These are phyloP conservation scores for Conger conger DNA, from an alignment of 2,113 vertebrate genomes.

Conservation along the genomic window DNA sequence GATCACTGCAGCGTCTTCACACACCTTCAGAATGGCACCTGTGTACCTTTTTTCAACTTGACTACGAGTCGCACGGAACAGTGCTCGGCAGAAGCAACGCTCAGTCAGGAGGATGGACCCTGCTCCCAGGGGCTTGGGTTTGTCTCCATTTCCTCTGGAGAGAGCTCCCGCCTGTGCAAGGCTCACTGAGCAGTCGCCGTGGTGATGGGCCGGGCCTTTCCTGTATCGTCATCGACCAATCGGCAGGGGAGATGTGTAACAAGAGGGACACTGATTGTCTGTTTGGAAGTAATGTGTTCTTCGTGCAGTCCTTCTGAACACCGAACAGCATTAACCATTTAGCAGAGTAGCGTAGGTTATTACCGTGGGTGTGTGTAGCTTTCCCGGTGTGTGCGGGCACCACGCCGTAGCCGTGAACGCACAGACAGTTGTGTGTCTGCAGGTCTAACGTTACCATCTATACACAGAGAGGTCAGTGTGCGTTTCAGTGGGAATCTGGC, in stretches of 20 bases:
- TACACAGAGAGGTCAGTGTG: not conserved
- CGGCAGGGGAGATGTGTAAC: not conserved
- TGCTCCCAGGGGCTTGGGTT: conserved; percentile 23
- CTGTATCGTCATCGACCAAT: not conserved
- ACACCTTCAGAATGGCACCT: not conserved
- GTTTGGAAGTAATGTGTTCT: not conserved
- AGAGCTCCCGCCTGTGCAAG: not conserved
- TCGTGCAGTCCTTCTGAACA: not conserved
- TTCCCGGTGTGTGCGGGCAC: not conserved
- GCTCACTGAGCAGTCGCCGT: not conserved
- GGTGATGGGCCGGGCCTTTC: not conserved
- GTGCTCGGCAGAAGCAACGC: not conserved
- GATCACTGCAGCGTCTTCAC: not conserved
- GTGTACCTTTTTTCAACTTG: not conserved
- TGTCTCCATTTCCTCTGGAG: conserved; percentile 5
- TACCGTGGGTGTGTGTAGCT: not conserved
- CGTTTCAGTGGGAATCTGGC: not conserved
- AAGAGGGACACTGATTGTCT: not conserved
- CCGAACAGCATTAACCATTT: not conserved
- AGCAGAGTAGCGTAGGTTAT: not conserved
- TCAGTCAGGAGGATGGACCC: not conserved
- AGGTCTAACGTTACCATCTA: not conserved
- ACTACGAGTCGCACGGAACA: not conserved
- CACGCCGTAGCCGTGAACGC: not conserved
- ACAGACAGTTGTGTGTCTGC: not conserved